Evolutionary conservation across 2,888 invertebrate species (phyloP).

Genomic region (Agonum fuliginosum): DNA sequence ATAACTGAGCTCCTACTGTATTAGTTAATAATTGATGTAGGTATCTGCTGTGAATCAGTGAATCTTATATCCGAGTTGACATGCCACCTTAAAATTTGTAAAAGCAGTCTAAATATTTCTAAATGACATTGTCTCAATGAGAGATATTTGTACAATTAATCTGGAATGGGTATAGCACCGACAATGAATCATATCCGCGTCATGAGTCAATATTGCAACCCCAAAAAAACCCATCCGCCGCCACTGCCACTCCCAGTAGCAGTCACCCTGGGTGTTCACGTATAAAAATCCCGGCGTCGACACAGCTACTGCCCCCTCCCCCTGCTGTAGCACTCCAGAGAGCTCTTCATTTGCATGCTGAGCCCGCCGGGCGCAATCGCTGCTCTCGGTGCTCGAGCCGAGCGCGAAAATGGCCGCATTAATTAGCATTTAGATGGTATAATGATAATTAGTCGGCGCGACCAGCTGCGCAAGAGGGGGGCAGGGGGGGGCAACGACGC

Average conservation of each 20-base stretch:
- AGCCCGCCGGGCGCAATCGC: slow-evolving; percentile 71
- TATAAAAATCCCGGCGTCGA: slow-evolving; percentile 50
- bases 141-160: no score
- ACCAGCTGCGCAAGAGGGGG: slow-evolving; percentile 61
- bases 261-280: slow-evolving; percentile 47
- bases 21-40: no score
- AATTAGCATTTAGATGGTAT: slow-evolving; percentile 76
- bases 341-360: slow-evolving; percentile 72
- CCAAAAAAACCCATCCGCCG: not conserved
- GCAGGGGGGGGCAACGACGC: slow-evolving; percentile 42
- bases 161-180: no score
- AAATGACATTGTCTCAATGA: no score
- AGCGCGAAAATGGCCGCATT: slow-evolving; percentile 74
- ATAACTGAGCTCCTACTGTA: no score
- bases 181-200: no score
- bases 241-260: slow-evolving; percentile 14
- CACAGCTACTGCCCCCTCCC: slow-evolving; percentile 15
- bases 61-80: no score
- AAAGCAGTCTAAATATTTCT: no score
- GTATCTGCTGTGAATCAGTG: no score
- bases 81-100: no score
- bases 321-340: slow-evolving; percentile 60
- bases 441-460: slow-evolving; percentile 74
- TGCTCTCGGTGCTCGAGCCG: slow-evolving; percentile 70
- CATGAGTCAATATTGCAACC: no score